Evolutionary conservation across 2,113 vertebrate genomes (phyloP).

Genomic region (Dicaeum eximium): DNA sequence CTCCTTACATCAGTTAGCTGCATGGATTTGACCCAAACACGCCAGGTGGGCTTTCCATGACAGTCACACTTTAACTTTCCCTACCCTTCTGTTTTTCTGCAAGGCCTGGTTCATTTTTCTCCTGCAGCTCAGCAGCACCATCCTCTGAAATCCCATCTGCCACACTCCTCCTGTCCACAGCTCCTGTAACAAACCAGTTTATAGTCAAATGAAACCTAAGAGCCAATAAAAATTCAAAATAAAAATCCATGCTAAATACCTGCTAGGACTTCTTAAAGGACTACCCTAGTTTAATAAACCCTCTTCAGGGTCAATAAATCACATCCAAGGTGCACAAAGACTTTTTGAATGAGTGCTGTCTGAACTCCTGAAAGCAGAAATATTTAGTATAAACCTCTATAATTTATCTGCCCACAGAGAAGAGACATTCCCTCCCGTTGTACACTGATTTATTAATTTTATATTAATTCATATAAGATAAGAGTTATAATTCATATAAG

Average conservation of each 20-base stretch:
- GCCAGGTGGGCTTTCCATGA: background rate
- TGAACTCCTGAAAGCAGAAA: background rate
- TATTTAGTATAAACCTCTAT: background rate
- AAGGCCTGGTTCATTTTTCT: background rate
- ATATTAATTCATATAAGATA: background rate
- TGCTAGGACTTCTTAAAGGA: background rate
- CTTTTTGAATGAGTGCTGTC: background rate
- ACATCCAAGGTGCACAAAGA: background rate
- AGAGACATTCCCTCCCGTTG: background rate
- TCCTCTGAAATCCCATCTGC: background rate
- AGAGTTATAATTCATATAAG: background rate
- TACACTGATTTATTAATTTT: background rate
- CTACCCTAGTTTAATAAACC: background rate
- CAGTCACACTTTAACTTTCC: background rate
- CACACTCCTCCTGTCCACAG: background rate
- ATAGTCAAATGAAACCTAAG: background rate
- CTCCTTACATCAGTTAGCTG: background rate
- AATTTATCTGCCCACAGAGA: background rate
- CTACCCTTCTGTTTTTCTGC: conserved; percentile 5
- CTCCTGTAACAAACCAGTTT: background rate
- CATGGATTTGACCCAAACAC: background rate
- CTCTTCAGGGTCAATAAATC: background rate
- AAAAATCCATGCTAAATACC: background rate
- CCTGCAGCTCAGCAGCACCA: background rate
- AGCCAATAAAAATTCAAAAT: background rate